Conservation (phyloP, 2,113 vertebrate species). For the Phyllostomus hastatus region DNA sequence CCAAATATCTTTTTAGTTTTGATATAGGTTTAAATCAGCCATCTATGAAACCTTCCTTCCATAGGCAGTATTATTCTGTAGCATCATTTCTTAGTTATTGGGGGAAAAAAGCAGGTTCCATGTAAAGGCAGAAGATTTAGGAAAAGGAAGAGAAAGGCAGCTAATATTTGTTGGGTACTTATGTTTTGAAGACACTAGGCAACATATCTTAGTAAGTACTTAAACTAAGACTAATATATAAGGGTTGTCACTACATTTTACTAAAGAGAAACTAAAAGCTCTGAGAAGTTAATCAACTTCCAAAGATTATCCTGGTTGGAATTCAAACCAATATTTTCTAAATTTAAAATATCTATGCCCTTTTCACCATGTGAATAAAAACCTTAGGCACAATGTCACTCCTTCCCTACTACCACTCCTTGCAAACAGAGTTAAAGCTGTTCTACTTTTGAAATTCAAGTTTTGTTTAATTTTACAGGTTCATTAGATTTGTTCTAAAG, state of each 20-base stretch:
- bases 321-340: not conserved
- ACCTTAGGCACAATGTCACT: not conserved
- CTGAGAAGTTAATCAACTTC: not conserved
- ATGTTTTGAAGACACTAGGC: not conserved
- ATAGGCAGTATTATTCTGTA: not conserved
- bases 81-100: not conserved
- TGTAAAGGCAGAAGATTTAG: not conserved
- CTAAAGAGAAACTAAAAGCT: not conserved
- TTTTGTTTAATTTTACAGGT: conserved; percentile 17
- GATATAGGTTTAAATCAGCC: not conserved
- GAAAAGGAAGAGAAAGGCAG: not conserved
- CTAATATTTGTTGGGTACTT: not conserved
- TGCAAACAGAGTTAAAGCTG: not conserved
- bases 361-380: not conserved
- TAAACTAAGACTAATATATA: not conserved
- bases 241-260: not conserved
- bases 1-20: not conserved
- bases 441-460: not conserved
- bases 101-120: not conserved
- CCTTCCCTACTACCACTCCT: not conserved
- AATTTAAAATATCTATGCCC: not conserved
- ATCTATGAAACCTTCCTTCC: not conserved
- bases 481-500: conserved; percentile 27
- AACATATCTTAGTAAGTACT: not conserved
- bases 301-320: not conserved